These are phyloP conservation scores for Pangasianodon gigas DNA, from an alignment of 2,113 vertebrate species.

Conservation along the genomic window DNA sequence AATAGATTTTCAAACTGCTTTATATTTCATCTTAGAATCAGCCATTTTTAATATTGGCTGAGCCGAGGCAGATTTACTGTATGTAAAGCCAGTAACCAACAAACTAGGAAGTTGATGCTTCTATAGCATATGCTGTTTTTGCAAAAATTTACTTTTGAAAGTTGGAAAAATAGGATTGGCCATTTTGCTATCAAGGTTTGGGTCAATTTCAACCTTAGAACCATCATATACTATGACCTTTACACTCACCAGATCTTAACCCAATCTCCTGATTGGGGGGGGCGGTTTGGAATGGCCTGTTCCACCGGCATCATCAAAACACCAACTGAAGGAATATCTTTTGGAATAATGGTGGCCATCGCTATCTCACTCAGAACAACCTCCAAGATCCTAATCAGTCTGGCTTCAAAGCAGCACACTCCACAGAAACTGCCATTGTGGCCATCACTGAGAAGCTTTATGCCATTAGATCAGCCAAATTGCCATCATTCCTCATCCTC, in stretches of 20 bases:
- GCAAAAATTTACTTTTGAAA: not conserved
- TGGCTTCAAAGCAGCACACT: not conserved
- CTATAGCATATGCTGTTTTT: not conserved
- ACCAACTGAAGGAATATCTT: not conserved
- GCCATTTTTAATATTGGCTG: not conserved
- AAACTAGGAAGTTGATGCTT: not conserved
- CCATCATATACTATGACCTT: not conserved
- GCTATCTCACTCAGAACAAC: not conserved
- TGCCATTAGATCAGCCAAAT: not conserved
- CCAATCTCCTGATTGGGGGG: not conserved
- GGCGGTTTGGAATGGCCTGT: not conserved
- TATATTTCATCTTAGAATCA: not conserved
- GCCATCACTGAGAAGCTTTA: not conserved
- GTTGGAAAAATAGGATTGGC: not conserved
- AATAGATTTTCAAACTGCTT: slow-evolving; percentile 4
- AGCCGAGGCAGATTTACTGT: not conserved
- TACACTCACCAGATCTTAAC: not conserved
- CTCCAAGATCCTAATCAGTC: not conserved
- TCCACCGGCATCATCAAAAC: not conserved
- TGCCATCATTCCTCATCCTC: not conserved
- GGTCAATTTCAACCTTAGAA: not conserved
- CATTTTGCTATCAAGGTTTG: not conserved
- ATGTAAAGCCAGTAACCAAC: not conserved
- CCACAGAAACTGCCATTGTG: not conserved
- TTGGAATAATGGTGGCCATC: not conserved